Percentiles rank a stretch among this genome's conserved stretches.
phyloP scores from a whole-genome alignment of 1,140 invertebrate species.

The Anagrus nilaparvatae region DNA sequence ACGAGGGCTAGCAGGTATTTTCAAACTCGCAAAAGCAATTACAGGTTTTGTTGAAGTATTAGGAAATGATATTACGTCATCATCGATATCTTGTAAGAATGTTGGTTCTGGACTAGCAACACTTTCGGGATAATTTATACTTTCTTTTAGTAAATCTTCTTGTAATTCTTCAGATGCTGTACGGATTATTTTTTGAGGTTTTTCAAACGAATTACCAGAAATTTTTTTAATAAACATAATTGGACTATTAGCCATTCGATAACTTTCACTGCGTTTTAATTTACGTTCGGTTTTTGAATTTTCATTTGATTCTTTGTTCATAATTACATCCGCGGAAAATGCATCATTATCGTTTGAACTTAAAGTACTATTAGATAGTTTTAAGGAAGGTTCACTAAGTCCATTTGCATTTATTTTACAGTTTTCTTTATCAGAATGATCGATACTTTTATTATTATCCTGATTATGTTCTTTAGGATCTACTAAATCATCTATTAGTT shows the following conservation, averaged over 20 bases:
- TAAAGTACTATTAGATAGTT: too few relatives aligned
- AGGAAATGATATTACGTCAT: slow-evolving; percentile 24
- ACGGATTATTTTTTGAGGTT: slow-evolving; percentile 32
- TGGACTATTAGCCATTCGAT: slow-evolving; percentile 69
- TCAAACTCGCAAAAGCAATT: not conserved
- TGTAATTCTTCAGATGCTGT: slow-evolving; percentile 41
- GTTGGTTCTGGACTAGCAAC: slow-evolving; percentile 44
- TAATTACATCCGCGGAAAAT: too few relatives aligned
- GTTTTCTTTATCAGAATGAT: slow-evolving; percentile 20
- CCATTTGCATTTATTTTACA: slow-evolving; percentile 6
- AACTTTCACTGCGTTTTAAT: slow-evolving; percentile 76
- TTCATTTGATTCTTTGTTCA: too few relatives aligned
- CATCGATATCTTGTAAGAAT: slow-evolving; percentile 24
- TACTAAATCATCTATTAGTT: too few relatives aligned
- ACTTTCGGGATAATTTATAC: slow-evolving; percentile 59
- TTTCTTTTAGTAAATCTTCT: slow-evolving; percentile 53
- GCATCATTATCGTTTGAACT: too few relatives aligned
- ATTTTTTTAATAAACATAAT: slow-evolving; percentile 46
- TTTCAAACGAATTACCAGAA: slow-evolving; percentile 21
- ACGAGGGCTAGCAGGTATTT: slow-evolving; percentile 32
- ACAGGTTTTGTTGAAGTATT: not conserved
- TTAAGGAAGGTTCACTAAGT: slow-evolving; percentile 6
- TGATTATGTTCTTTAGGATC: too few relatives aligned
- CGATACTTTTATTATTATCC: slow-evolving; percentile 1
- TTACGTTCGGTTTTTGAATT: slow-evolving; percentile 35